Evolutionary conservation across 2,888 invertebrate genomes (phyloP), one percentile per base, ranked within the genome.

Genomic region (Idaea dimidiata): DNA sequence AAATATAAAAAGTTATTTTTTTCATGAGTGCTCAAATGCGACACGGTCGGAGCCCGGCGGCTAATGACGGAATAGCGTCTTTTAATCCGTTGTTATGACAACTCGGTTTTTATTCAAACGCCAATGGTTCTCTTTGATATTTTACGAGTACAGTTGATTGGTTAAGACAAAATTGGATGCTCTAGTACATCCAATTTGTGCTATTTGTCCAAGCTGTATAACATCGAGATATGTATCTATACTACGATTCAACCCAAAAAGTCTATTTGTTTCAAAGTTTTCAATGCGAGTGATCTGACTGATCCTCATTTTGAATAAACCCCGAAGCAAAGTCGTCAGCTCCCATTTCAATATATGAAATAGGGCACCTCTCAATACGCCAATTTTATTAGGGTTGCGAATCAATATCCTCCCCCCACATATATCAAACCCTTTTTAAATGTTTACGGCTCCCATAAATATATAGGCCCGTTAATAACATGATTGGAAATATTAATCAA

Each of bases 371-470:
- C 77, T 83, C 83, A 80, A 84, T 84, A 83, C 81, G 82, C 82
- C 84, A 84, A 84, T 87, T 89, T 89, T 89, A 89, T 89, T 84
- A 84, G 90, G 90, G 90, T 86, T 80, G 80, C 80, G 82, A 89
- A 89, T 89, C 90, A 87, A 90, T 89, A 86, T 81, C 74, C 72
- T 73, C 74, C 14, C 75, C 77, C 76, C 76, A 72, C 73, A 81
- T 76, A 78, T 79, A 79, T 77, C 74, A 75, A 78, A 79, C 83
- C 83, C 79, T 75, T 79, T 81, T 78, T 75, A 77, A 81, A 80
- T 74, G 65, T 80, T 79, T 80, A 85, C 79, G 73, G 73, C 72
- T 31, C 62, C 63, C 60, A 70, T 75, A 75, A 74, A 74, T 43
- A 77, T 73, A 74, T 54, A 67, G 60, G 68, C 68, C 75, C 68